Evolutionary conservation across 2,113 vertebrate genomes (phyloP).

Genomic region (Alces alces): DNA sequence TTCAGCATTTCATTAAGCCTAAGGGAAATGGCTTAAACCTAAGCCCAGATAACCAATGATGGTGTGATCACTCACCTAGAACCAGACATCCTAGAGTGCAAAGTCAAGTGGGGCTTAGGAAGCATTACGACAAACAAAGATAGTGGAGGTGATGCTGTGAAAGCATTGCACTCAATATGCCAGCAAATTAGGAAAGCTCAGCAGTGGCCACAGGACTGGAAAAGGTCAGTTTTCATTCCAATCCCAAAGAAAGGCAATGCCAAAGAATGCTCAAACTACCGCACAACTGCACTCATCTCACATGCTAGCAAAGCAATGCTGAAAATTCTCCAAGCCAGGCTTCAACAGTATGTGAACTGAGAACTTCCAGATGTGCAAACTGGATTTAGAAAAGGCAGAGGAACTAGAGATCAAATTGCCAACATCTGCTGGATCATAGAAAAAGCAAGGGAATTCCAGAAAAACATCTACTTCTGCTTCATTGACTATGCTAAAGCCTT

Average conservation of each 20-base stretch:
- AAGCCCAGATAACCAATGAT: not conserved
- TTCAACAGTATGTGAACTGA: not conserved
- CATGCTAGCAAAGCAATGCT: not conserved
- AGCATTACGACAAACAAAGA: not conserved
- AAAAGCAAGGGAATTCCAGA: not conserved
- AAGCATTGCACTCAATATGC: not conserved
- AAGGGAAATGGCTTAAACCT: not conserved
- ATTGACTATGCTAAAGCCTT: not conserved
- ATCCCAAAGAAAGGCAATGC: not conserved
- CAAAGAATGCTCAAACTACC: not conserved
- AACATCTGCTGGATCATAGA: not conserved
- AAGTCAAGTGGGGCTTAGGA: not conserved
- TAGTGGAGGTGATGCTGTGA: not conserved
- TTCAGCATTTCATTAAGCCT: not conserved
- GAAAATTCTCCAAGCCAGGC: not conserved
- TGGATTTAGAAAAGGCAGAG: not conserved
- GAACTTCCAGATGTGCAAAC: not conserved
- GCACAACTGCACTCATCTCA: not conserved
- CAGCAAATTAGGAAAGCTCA: not conserved
- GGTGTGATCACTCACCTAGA: not conserved
- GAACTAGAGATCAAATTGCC: not conserved
- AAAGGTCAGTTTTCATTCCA: not conserved
- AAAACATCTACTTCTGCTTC: not conserved
- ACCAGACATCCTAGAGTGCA: not conserved
- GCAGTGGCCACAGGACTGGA: not conserved